Conservation (phyloP, 2,888 invertebrate genomes). For the Acleris holmiana region DNA sequence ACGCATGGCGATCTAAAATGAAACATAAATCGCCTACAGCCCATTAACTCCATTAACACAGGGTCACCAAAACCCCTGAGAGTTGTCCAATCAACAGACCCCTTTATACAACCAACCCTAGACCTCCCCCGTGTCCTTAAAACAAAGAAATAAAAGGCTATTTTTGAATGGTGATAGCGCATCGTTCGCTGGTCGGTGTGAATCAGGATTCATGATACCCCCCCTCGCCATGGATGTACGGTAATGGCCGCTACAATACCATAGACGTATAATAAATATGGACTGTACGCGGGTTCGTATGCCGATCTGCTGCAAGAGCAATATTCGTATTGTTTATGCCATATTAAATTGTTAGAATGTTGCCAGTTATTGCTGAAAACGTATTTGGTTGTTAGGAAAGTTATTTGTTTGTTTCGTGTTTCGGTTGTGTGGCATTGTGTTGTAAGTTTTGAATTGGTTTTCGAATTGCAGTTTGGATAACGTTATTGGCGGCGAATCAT, state of each 20-base stretch:
- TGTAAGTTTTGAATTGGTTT: conserved; percentile 19
- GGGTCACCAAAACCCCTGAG: conserved; percentile 67
- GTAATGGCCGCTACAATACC: conserved; percentile 82
- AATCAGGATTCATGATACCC: conserved; percentile 82
- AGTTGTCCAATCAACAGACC: conserved; percentile 77
- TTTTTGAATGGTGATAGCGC: conserved; percentile 39
- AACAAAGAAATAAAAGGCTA: conserved; percentile 22
- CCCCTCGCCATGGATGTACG: conserved; percentile 78
- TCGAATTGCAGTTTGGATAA: too few relatives aligned
- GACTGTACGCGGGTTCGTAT: conserved; percentile 71
- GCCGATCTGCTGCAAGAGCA: conserved; percentile 64
- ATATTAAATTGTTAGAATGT: conserved; percentile 83
- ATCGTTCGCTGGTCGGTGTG: conserved; percentile 64
- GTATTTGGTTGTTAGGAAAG: conserved; percentile 76
- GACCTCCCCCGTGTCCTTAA: conserved; percentile 38
- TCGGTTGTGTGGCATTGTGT: conserved; percentile 62
- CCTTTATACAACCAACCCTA: conserved; percentile 52
- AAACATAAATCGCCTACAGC: conserved; percentile 81
- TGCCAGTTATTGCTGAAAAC: conserved; percentile 81
- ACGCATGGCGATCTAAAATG: conserved; percentile 82
- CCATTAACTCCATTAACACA: conserved; percentile 83
- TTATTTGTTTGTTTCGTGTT: conserved; percentile 57
- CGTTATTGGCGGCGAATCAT: too few relatives aligned
- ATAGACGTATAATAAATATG: conserved; percentile 77
- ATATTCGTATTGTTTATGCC: conserved; percentile 81